These are phyloP conservation scores for Apteryx mantelli DNA, from an alignment of 2,113 vertebrate genomes.

Conservation along the genomic window DNA sequence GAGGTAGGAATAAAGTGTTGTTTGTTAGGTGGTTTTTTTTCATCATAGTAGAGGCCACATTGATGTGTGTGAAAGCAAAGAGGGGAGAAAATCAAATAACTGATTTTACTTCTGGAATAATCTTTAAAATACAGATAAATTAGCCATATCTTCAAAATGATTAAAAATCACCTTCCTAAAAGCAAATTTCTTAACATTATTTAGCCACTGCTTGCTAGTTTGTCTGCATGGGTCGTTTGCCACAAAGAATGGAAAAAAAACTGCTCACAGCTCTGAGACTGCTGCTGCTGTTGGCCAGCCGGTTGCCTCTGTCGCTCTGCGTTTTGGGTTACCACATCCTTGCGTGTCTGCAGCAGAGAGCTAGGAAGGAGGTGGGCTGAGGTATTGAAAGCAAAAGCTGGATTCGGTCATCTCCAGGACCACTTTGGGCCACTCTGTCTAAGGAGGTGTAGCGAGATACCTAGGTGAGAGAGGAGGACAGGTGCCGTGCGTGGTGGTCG, in stretches of 20 bases:
- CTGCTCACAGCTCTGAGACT: not conserved
- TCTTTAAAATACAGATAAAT: not conserved
- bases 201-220: not conserved
- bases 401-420: not conserved
- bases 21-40: not conserved
- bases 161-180: not conserved
- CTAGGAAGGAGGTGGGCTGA: not conserved
- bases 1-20: slow-evolving; percentile 75
- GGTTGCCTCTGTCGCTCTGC: not conserved
- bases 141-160: not conserved
- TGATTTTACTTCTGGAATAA: not conserved
- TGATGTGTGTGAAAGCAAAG: not conserved
- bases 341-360: not conserved
- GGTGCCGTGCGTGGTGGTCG: no score
- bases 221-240: not conserved
- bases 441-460: not conserved
- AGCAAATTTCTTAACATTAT: not conserved
- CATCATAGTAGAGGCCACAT: not conserved
- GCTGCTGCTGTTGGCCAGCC: not conserved
- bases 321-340: not conserved
- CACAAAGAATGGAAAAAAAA: not conserved
- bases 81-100: not conserved
- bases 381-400: not conserved
- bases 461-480: not conserved
- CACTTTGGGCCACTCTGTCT: not conserved